phyloP scores from a whole-genome alignment of 2,888 invertebrate species.

The Cryptocheilus praepositus region DNA sequence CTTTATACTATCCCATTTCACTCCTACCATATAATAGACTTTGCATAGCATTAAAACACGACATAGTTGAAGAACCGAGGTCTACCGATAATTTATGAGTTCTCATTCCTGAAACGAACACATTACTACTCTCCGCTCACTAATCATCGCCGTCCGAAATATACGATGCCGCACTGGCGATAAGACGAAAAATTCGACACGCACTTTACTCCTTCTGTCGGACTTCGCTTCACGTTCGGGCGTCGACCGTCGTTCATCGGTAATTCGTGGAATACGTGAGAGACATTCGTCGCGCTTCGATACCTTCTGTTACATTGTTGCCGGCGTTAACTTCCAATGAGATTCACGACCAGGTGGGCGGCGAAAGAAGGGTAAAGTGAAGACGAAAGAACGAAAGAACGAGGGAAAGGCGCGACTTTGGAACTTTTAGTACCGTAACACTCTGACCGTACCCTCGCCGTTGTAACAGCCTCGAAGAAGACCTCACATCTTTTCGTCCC shows the following conservation, averaged over 20 bases:
- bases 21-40: no score
- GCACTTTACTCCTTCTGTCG: slow-evolving; percentile 17
- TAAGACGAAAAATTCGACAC: background rate
- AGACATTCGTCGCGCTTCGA: slow-evolving; percentile 41
- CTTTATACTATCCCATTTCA: no score
- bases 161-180: background rate
- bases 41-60: no score
- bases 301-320: slow-evolving; percentile 27
- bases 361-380: background rate
- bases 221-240: slow-evolving; percentile 28
- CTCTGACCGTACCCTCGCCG: slow-evolving; percentile 19
- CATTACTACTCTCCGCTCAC: no score
- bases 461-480: slow-evolving; percentile 43
- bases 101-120: no score
- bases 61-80: no score
- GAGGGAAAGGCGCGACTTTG: slow-evolving; percentile 20
- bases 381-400: no score
- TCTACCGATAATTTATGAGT: no score
- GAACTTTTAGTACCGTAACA: slow-evolving; percentile 49
- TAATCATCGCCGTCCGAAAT: no score
- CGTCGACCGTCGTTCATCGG: slow-evolving; percentile 17
- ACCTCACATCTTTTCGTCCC: slow-evolving; percentile 41
- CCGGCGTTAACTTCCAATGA: slow-evolving; percentile 24
- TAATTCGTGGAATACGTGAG: slow-evolving; percentile 42
- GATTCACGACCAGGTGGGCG: background rate